phyloP scores from a whole-genome alignment of 2,113 vertebrate genomes.

The Gyps fulvus region DNA sequence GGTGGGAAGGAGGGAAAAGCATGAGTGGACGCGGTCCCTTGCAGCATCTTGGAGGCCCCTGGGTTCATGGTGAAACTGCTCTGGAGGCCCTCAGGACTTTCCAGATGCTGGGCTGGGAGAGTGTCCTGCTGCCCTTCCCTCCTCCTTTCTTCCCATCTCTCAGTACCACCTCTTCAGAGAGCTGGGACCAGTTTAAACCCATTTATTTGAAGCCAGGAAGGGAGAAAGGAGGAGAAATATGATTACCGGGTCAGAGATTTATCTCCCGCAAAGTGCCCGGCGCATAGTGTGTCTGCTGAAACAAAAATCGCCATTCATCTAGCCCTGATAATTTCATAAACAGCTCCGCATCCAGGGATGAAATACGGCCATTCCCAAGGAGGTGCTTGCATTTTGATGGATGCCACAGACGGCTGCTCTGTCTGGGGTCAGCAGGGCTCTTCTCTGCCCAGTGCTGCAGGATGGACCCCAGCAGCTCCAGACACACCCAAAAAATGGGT shows the following conservation, averaged over 20 bases:
- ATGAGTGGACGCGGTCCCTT: background rate
- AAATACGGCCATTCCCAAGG: background rate
- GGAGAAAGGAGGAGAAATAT: background rate
- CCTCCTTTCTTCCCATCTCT: background rate
- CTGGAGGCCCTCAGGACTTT: background rate
- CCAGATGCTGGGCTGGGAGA: background rate
- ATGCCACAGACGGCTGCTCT: background rate
- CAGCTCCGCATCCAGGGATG: background rate
- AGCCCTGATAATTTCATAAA: background rate
- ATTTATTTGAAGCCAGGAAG: background rate
- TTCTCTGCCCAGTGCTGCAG: background rate
- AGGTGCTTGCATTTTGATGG: background rate
- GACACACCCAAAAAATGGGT: accelerated
- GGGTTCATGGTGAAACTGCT: background rate
- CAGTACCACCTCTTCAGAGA: background rate
- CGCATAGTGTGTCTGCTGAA: background rate
- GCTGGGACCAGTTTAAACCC: background rate
- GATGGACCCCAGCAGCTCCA: background rate
- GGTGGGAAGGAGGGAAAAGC: background rate
- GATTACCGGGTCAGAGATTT: background rate
- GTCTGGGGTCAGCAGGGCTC: background rate
- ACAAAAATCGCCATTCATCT: background rate
- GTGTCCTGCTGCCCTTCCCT: background rate
- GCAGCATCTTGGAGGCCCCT: background rate
- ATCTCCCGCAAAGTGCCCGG: background rate